These are phyloP conservation scores for Stenurella melanura DNA, from an alignment of 2,888 invertebrate genomes.

Conservation along the genomic window DNA sequence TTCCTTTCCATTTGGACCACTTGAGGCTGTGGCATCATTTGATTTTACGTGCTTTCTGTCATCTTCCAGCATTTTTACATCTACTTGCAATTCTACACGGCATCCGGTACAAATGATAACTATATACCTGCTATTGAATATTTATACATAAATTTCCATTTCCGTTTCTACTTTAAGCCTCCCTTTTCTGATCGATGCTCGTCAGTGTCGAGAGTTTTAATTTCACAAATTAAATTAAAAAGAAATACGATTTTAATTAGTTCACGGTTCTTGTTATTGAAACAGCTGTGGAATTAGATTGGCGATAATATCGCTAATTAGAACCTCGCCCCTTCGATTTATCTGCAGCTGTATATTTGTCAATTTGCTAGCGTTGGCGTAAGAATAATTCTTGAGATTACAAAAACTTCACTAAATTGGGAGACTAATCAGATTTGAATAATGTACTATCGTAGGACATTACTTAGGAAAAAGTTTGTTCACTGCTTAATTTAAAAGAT, in stretches of 20 bases:
- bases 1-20: constrained; percentile 31
- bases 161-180: not conserved
- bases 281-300: not conserved
- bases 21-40: constrained; percentile 26
- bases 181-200: not conserved
- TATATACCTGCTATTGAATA: constrained; percentile 18
- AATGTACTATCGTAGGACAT: too few relatives aligned
- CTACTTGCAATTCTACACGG: constrained; percentile 17
- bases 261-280: not conserved
- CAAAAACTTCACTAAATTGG: too few relatives aligned
- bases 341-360: not conserved
- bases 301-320: not conserved
- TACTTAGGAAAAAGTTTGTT: too few relatives aligned
- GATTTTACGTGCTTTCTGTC: constrained; percentile 17
- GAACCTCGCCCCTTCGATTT: not conserved
- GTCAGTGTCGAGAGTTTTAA: not conserved
- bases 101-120: constrained; percentile 12
- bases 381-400: too few relatives aligned
- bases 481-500: too few relatives aligned
- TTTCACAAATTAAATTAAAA: not conserved
- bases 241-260: not conserved
- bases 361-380: not conserved
- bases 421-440: too few relatives aligned
- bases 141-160: not conserved
- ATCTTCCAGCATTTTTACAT: constrained; percentile 15